Percentiles rank a stretch among this genome's conserved stretches.
Conservation (phyloP, 2,888 invertebrate species). For the Acanthopleura granulata region DNA sequence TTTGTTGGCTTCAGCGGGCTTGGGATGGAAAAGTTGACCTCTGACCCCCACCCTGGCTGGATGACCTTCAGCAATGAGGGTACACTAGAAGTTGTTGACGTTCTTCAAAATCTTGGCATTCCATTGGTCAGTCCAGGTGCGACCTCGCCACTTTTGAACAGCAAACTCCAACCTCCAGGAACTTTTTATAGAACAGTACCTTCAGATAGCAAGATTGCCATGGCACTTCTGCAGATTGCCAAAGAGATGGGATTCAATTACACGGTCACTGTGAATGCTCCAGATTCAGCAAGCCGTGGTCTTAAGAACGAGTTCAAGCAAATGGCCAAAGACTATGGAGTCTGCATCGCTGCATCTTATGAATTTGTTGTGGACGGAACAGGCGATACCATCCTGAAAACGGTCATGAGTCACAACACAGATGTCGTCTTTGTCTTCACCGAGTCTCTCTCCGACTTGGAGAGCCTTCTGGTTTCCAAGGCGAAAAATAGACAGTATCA, state of each 20-base stretch:
- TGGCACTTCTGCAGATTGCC: constrained; percentile 54
- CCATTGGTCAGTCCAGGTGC: constrained; percentile 70
- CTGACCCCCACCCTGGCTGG: constrained; percentile 46
- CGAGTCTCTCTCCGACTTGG: constrained; percentile 45
- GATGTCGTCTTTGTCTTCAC: constrained; percentile 58
- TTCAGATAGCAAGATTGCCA: constrained; percentile 46
- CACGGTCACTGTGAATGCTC: constrained; percentile 56
- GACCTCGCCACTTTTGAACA: constrained; percentile 47
- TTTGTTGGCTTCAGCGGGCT: constrained; percentile 27
- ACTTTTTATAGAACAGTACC: constrained; percentile 62
- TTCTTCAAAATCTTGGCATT: constrained; percentile 66
- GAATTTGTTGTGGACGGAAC: constrained; percentile 58
- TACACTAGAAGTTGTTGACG: constrained; percentile 49
- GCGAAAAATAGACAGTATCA: background rate
- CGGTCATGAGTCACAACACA: constrained; percentile 48
- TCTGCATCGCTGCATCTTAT: constrained; percentile 54
- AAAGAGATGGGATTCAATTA: constrained; percentile 51
- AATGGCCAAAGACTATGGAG: constrained; percentile 40
- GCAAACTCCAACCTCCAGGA: constrained; percentile 41
- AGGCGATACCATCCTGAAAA: constrained; percentile 42
- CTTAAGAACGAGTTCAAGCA: constrained; percentile 42
- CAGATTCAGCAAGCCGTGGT: constrained; percentile 48
- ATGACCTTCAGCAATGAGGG: constrained; percentile 54
- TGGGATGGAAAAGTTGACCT: constrained; percentile 6
- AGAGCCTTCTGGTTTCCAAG: constrained; percentile 45